Evolutionary conservation across 2,888 invertebrate species (phyloP), one percentile per base, ranked within the genome.

Genomic region (Amphipyra tragopoginis): DNA sequence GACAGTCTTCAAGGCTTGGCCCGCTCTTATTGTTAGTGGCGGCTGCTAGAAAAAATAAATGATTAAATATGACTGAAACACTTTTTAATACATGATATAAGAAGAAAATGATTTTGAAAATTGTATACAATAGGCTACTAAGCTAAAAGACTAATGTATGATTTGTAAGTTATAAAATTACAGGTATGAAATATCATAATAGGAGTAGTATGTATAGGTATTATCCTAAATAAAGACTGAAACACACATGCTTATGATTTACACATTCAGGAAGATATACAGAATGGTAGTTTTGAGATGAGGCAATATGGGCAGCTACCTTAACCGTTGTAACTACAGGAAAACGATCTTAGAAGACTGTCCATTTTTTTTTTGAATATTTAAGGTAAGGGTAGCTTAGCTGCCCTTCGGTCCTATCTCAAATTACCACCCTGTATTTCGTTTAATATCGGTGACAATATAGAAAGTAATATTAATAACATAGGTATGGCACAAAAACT

Each of bases 11-110:
- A 91, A 81, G 86, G 80, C 85, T 89, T 82, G 80, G 81, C 85
- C 86, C 89, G 87, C 91, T 83, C 89, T 83, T 79, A 86, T 83
- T 80, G 72, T 85, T 94, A 94, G 80, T 94, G 94, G 93, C 94
- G 94, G 94, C 94, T 94, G 91, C 87, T 90, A 91, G 43, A 74
- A 64, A 65, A 65, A 48, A 53, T 33, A 58, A 49, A 48, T 49
- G 1, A 21, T 56, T 56, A 59, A 57, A 57, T 13, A 54, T 21
- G 33, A 33, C 21, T 9, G 44, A n/a, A 51, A 8, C 6, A 29
- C 13, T 34, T 53, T 42, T 14, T 43, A 39, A 9, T 13, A 29
- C 26, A 7, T 7, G 43, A 52, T 40, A 3, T 44, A 14, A 53
- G 49, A 57, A 70, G 39, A 66, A 53, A 72, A 72, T 70, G 55